Evolutionary conservation across 2,113 vertebrate species (phyloP).

Genomic region (Uria aalge): DNA sequence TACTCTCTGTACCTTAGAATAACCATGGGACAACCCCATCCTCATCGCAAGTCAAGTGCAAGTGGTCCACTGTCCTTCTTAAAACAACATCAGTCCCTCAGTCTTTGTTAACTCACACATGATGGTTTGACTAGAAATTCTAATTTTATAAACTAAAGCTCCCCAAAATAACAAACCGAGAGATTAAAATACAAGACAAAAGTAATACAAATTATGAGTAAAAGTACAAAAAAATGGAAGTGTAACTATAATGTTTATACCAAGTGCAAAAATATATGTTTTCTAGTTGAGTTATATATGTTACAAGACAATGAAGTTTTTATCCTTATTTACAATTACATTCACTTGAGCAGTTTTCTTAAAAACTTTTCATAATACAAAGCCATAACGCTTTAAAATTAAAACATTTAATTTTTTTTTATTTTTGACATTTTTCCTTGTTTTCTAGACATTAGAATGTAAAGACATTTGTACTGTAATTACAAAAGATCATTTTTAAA

Average conservation of each 20-base stretch:
- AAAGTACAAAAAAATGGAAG: background rate
- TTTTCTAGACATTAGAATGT: constrained; percentile 29
- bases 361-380: background rate
- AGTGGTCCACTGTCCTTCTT: background rate
- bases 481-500: constrained; percentile 65
- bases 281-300: background rate
- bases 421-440: constrained; percentile 13
- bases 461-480: constrained; percentile 60
- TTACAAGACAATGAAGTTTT: background rate
- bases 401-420: background rate
- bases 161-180: background rate
- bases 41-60: background rate
- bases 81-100: background rate
- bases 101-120: background rate
- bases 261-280: background rate
- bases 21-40: background rate
- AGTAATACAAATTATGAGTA: background rate
- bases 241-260: background rate
- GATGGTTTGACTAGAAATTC: fast-evolving
- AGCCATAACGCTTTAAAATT: background rate
- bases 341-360: background rate
- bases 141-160: background rate
- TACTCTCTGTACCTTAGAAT: background rate
- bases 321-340: background rate
- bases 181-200: background rate